Conservation (phyloP, 2,797 vertebrate genomes). For the Sebastes wilsoni region DNA sequence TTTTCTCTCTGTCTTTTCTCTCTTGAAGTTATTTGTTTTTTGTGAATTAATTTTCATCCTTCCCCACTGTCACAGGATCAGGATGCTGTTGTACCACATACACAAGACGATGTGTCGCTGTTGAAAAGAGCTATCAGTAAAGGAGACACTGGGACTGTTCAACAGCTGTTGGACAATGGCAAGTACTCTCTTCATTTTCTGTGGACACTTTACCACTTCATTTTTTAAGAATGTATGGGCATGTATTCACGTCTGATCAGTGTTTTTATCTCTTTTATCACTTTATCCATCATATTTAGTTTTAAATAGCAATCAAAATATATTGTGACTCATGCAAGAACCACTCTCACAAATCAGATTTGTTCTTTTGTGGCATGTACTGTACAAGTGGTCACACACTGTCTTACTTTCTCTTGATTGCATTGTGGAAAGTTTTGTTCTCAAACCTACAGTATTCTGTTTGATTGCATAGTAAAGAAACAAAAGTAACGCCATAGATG, state of each 20-base stretch:
- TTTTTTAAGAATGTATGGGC: not conserved
- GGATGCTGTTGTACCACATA: not conserved
- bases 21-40: not conserved
- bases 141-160: constrained; percentile 81
- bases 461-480: no score
- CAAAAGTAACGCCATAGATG: no score
- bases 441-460: no score
- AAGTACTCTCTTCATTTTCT: constrained; percentile 47
- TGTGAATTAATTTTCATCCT: not conserved
- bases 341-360: not conserved
- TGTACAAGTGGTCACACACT: no score
- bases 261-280: not conserved
- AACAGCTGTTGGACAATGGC: constrained; percentile 89
- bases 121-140: constrained; percentile 87
- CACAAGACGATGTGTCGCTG: constrained; percentile 67
- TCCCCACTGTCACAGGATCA: not conserved
- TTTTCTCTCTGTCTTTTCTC: not conserved
- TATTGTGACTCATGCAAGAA: not conserved
- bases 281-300: not conserved
- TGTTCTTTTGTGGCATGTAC: not conserved
- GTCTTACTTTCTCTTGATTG: no score
- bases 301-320: not conserved
- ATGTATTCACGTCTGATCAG: not conserved
- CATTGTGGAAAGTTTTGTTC: no score
- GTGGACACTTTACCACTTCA: not conserved